Percentiles rank a stretch among this genome's conserved stretches.
These are phyloP conservation scores for Candoia aspera DNA, from an alignment of 2,113 vertebrate genomes.

Conservation along the genomic window DNA sequence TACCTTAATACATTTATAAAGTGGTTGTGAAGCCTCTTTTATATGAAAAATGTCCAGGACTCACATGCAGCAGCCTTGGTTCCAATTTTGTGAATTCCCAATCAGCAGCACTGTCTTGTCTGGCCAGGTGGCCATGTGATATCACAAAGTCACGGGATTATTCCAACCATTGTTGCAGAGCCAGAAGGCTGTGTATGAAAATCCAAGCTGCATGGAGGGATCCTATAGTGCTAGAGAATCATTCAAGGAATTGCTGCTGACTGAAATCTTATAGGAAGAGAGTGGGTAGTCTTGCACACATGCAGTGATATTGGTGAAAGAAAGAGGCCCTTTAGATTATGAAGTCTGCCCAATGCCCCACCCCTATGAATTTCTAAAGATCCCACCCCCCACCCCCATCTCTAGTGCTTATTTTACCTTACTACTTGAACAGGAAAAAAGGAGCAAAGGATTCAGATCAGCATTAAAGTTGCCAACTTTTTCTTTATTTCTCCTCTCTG, in stretches of 20 bases:
- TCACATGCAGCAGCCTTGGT: neutral
- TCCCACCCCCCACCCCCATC: no score
- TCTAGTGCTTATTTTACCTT: neutral
- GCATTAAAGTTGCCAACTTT: slow-evolving; percentile 49
- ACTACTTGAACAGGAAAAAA: neutral
- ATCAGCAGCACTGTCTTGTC: neutral
- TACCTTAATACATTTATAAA: neutral
- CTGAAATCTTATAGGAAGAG: no score
- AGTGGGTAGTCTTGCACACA: neutral
- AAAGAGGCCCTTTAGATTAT: neutral
- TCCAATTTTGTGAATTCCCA: neutral
- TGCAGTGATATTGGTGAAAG: neutral
- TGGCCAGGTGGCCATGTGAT: neutral
- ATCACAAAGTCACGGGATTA: neutral
- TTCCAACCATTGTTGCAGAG: neutral
- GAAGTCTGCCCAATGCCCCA: neutral
- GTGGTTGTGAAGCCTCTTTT: neutral
- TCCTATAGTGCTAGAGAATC: neutral
- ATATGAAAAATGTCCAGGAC: neutral
- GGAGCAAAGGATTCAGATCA: neutral
- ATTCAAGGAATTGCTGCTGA: no score
- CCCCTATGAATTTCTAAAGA: neutral
- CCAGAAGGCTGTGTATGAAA: neutral
- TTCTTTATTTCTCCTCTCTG: neutral
- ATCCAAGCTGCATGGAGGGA: neutral